These are phyloP conservation scores for Oligia fasciuncula DNA, from an alignment of 2,888 invertebrate species.

Conservation along the genomic window DNA sequence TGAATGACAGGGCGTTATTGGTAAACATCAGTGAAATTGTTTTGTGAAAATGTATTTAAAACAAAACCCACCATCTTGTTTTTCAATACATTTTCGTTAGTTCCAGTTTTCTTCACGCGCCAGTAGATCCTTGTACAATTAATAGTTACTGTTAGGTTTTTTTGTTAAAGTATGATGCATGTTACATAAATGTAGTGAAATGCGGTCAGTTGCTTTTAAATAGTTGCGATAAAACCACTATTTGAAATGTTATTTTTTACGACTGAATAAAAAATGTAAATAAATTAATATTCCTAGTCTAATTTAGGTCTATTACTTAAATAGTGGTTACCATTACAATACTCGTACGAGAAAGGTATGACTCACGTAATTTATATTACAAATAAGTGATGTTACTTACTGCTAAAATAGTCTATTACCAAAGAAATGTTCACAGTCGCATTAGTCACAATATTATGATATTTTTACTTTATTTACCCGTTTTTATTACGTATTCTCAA, in stretches of 20 bases:
- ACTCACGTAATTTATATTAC: conserved; percentile 28
- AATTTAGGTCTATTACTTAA: conserved; percentile 77
- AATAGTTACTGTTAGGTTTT: conserved; percentile 1
- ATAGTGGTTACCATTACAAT: conserved; percentile 65
- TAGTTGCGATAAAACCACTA: conserved; percentile 52
- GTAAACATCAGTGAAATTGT: not conserved
- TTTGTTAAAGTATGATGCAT: not conserved
- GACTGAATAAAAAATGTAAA: conserved; percentile 83
- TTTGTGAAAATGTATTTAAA: not conserved
- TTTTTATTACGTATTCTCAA: conserved; percentile 25
- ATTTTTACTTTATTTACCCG: conserved; percentile 13
- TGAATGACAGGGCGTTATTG: not conserved
- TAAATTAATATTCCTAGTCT: conserved; percentile 78
- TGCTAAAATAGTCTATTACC: conserved; percentile 53
- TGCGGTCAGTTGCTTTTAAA: conserved; percentile 54
- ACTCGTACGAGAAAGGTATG: conserved; percentile 44
- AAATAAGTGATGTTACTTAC: conserved; percentile 47
- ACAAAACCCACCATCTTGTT: not conserved
- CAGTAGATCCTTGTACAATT: not conserved
- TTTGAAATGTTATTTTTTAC: conserved; percentile 68
- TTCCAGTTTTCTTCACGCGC: not conserved
- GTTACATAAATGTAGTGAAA: conserved; percentile 15
- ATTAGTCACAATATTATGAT: conserved; percentile 30
- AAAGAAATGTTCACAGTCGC: conserved; percentile 60
- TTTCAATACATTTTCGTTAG: not conserved